Evolutionary conservation across 2,888 invertebrate genomes (phyloP), one percentile per base, ranked within the genome.

Genomic region (Cryptocephalus primarius): DNA sequence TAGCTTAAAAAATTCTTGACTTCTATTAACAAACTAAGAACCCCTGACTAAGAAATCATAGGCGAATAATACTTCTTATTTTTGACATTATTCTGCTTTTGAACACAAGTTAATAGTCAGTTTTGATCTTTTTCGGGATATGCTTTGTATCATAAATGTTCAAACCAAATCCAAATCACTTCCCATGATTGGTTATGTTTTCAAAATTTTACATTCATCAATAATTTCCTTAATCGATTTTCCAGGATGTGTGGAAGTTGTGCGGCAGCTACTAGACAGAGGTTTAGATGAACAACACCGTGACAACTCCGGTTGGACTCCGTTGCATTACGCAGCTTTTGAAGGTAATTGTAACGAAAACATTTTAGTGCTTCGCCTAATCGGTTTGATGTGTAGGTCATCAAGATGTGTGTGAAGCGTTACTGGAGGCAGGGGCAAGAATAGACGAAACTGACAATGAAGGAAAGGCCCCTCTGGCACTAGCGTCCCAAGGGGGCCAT

Each of bases 281-380:
- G 95, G 89, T 0, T 65, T 89, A 41, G 89, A 89, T 60, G 89
- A 89, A 59, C 88, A 88, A 50, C 89, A 89, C 63, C 74, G 88
- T 13, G 96, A 96, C 66, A 93, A 94, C 70, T 88, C 90, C 0
- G 95, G 96, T 0, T 96, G 95, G 96, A 95, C 96, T 1, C 94
- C 97, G 0, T 69, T 97, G 45, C 95, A 96, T 66, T 95, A 96
- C 66, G 87, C 95, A 0, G 90, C 95, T 10, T 95, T 94, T 66
- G 93, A 96, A 75, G 87, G 83, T 70, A 61, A 43, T 36, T 34
- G 12, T 6, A 9, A 40, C 2, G 3, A 36, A 22, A 22, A 4
- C 6, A 22, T 22, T 22, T 22, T 4, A 22, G 6, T 2, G 2
- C 22, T 36, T 36, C 6, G 36, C n/a, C 4, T 36, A 36, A 36